Percentiles rank a stretch among this genome's conserved stretches.
Evolutionary conservation across 2,888 invertebrate genomes (phyloP).

Genomic region (Seira musarum): DNA sequence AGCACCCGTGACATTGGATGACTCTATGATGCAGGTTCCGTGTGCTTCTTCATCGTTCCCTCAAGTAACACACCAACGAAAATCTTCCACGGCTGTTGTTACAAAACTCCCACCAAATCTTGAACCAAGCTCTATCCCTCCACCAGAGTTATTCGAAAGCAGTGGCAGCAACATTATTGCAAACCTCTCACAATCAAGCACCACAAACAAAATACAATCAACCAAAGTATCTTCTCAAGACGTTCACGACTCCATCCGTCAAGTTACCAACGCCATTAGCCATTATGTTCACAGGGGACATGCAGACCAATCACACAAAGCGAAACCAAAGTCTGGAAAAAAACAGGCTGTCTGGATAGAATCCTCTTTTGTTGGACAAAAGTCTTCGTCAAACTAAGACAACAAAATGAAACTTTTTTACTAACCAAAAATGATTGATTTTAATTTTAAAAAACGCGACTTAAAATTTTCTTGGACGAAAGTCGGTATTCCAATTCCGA

Average conservation of each 20-base stretch:
- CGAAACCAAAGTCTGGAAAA: constrained; percentile 63
- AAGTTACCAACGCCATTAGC: constrained; percentile 85
- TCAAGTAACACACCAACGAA: constrained; percentile 41
- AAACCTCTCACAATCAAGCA: constrained; percentile 19
- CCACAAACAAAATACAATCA: constrained; percentile 29
- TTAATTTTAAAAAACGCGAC: too few relatives aligned
- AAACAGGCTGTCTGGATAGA: constrained; percentile 85
- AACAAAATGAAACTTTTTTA: too few relatives aligned
- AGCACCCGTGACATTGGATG: background rate
- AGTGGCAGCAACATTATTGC: constrained; percentile 21
- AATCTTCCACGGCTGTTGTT: constrained; percentile 53
- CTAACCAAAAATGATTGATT: too few relatives aligned
- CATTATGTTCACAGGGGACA: constrained; percentile 64
- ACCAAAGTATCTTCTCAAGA: constrained; percentile 36
- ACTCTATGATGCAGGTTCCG: constrained; percentile 34
- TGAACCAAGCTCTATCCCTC: constrained; percentile 35
- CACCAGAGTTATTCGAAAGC: constrained; percentile 36
- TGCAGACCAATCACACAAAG: constrained; percentile 47
- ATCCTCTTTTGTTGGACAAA: constrained; percentile 90
- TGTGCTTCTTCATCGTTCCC: constrained; percentile 41
- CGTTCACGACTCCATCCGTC: constrained; percentile 86
- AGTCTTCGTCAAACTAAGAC: constrained; percentile 74
- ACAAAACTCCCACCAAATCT: constrained; percentile 48
- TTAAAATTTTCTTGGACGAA: too few relatives aligned
- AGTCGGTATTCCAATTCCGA: too few relatives aligned